Evolutionary conservation across 2,888 invertebrate genomes (phyloP).

Genomic region (Caradrina clavipalpis): DNA sequence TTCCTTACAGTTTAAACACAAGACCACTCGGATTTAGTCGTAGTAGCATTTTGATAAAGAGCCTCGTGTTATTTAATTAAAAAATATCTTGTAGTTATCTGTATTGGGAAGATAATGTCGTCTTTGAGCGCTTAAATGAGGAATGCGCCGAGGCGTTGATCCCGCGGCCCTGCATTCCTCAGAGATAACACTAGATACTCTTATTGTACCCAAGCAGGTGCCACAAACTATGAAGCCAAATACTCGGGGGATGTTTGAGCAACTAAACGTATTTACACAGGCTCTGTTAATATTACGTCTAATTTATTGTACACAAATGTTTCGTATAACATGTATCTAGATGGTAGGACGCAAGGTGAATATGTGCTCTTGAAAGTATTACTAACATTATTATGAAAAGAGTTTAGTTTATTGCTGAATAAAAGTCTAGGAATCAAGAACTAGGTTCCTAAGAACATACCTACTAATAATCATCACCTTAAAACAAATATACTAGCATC

Average conservation of each 20-base stretch:
- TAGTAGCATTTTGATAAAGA: conserved; percentile 51
- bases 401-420: conserved; percentile 20
- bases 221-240: conserved; percentile 73
- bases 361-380: conserved; percentile 45
- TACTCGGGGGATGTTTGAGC: conserved; percentile 75
- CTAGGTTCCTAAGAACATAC: background rate
- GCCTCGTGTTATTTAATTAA: conserved; percentile 68
- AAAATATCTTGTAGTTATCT: conserved; percentile 61
- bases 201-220: conserved; percentile 68
- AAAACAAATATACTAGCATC: too few relatives aligned
- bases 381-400: conserved; percentile 22
- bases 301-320: conserved; percentile 73
- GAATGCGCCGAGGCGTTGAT: conserved; percentile 77
- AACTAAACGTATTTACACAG: conserved; percentile 77
- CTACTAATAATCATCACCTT: too few relatives aligned
- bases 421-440: conserved; percentile 8
- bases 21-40: conserved; percentile 47
- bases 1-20: conserved; percentile 41
- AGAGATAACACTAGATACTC: conserved; percentile 73
- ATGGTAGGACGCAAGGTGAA: conserved; percentile 65
- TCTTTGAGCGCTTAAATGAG: conserved; percentile 66
- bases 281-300: conserved; percentile 71
- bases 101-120: conserved; percentile 60
- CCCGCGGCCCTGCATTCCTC: conserved; percentile 73
- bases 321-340: conserved; percentile 66